Evolutionary conservation across 2,797 vertebrate species (phyloP).

Genomic region (Leptodactylus fallax): DNA sequence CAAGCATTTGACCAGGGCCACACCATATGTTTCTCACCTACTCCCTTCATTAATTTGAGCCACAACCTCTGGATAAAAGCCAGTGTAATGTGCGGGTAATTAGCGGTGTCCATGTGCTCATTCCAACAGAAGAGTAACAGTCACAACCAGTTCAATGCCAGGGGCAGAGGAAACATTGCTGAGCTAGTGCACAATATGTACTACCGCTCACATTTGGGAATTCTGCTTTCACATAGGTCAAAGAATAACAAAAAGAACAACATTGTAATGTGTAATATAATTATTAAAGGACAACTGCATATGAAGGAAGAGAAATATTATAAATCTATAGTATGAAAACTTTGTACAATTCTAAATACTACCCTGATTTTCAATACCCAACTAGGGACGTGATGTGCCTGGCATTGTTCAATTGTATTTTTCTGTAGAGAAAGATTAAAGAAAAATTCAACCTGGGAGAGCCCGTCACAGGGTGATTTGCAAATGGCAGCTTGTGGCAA

Average conservation of each 20-base stretch:
- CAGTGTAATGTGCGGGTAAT: slow-evolving; percentile 72
- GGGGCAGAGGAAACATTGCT: slow-evolving; percentile 26
- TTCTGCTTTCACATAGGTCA: neutral
- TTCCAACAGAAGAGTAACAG: slow-evolving; percentile 57
- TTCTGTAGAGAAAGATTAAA: no score
- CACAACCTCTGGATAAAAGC: slow-evolving; percentile 69
- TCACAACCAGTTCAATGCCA: slow-evolving; percentile 43
- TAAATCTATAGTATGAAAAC: no score
- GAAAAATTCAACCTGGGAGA: no score
- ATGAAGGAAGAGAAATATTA: neutral
- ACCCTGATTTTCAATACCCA: no score
- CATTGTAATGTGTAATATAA: neutral
- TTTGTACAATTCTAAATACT: no score
- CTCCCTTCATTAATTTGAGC: slow-evolving; percentile 72
- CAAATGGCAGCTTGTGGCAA: no score
- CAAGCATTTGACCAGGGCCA: slow-evolving; percentile 57
- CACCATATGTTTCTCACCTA: slow-evolving; percentile 69
- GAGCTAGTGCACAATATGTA: neutral
- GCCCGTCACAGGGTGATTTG: no score
- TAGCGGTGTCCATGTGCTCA: slow-evolving; percentile 68
- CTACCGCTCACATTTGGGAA: neutral
- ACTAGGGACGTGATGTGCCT: no score
- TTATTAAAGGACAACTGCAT: neutral
- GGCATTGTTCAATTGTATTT: no score
- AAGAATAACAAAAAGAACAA: neutral